phyloP scores from a whole-genome alignment of 2,888 invertebrate species.

The Didymodactylos carnosus region DNA sequence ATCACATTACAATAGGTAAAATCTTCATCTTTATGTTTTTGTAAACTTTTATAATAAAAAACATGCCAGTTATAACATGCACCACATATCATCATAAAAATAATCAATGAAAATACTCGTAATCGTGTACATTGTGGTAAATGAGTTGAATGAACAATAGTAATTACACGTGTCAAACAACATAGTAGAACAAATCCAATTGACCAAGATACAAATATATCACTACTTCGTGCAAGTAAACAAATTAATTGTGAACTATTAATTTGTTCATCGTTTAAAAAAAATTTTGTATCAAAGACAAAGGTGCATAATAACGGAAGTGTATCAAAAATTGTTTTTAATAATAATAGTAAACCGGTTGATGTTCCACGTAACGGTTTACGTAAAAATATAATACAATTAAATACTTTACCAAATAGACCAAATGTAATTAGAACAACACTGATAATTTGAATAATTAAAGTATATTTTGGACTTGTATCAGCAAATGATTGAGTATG shows the following conservation, averaged over 20 bases:
- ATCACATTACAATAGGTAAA: neutral
- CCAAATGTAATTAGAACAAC: neutral
- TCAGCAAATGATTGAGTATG: no score
- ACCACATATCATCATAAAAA: neutral
- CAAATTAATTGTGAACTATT: neutral
- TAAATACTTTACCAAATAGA: neutral
- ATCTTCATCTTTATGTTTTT: neutral
- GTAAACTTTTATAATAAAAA: neutral
- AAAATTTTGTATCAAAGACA: neutral
- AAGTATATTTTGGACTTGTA: neutral
- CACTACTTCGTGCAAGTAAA: neutral
- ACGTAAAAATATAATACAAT: neutral
- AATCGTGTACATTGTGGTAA: neutral
- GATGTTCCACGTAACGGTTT: neutral
- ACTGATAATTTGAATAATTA: neutral
- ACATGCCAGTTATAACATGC: neutral
- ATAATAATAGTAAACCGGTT: neutral
- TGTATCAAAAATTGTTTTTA: neutral
- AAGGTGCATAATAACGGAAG: neutral
- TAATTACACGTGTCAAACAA: neutral
- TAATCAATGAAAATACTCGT: neutral
- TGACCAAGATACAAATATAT: neutral
- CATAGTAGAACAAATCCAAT: neutral
- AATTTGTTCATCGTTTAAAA: neutral
- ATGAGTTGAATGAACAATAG: neutral